Conservation (phyloP, 2,888 invertebrate genomes). For the Nipponacmea schrenckii region DNA sequence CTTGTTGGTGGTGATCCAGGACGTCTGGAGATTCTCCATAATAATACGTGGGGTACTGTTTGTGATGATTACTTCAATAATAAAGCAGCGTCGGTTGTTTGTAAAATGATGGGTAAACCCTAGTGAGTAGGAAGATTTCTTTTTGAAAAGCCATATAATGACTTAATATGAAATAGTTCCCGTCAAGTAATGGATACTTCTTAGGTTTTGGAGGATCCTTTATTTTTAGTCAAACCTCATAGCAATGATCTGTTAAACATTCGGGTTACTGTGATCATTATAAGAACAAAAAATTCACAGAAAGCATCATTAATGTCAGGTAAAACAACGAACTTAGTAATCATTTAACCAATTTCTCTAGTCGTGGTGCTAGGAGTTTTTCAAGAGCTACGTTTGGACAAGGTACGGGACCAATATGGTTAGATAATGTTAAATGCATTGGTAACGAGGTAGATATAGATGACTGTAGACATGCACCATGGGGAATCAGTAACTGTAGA, state of each 20-base stretch:
- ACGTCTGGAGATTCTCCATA: constrained; percentile 40
- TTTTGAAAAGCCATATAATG: too few relatives aligned
- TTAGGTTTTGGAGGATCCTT: too few relatives aligned
- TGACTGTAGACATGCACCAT: constrained; percentile 37
- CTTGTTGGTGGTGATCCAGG: constrained; percentile 34
- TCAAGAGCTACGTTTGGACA: constrained; percentile 31
- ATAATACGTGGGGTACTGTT: constrained; percentile 44
- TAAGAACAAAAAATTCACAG: too few relatives aligned
- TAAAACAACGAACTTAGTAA: too few relatives aligned
- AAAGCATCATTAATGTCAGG: too few relatives aligned
- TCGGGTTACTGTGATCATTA: too few relatives aligned
- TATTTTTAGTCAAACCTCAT: too few relatives aligned
- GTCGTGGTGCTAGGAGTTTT: constrained; percentile 21
- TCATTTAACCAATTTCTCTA: too few relatives aligned
- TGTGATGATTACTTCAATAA: constrained; percentile 37
- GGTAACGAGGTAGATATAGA: constrained; percentile 41
- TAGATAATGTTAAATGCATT: constrained; percentile 42
- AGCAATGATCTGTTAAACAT: too few relatives aligned
- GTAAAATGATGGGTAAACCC: constrained; percentile 8
- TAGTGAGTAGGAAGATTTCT: not conserved
- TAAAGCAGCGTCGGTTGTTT: not conserved
- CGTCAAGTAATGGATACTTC: too few relatives aligned
- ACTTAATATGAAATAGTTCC: too few relatives aligned
- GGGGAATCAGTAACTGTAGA: constrained; percentile 39
- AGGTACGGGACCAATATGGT: constrained; percentile 38